phyloP scores from a whole-genome alignment of 2,113 vertebrate species.

The Mesoclemmys tuberculata region DNA sequence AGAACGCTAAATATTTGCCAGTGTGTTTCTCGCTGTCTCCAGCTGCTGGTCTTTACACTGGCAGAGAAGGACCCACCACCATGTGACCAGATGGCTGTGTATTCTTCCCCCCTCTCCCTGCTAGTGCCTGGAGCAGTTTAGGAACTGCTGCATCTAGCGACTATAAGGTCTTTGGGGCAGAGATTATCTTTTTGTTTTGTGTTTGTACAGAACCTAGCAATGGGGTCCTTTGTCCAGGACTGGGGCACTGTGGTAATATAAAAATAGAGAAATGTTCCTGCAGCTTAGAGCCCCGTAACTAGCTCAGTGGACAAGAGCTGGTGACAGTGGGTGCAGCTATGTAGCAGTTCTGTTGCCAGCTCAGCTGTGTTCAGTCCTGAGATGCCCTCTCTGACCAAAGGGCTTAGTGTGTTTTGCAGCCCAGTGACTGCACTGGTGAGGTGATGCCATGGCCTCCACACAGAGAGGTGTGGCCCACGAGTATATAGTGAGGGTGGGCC shows the following conservation, averaged over 20 bases:
- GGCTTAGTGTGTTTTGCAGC: neutral
- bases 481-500: neutral
- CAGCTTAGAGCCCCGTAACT: neutral
- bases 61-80: neutral
- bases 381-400: neutral
- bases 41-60: neutral
- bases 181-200: neutral
- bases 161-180: neutral
- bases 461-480: rapidly evolving
- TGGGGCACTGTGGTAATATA: neutral
- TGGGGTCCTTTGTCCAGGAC: neutral
- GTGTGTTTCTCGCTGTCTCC: neutral
- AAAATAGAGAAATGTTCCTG: no score
- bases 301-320: no score
- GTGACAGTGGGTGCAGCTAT: neutral
- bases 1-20: neutral
- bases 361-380: neutral
- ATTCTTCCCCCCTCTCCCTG: neutral
- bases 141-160: neutral
- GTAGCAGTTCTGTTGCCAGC: neutral
- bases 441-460: no score
- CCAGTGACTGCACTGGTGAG: neutral
- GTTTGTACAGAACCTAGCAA: neutral
- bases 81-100: neutral
- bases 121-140: neutral